Base-by-base conservation (phyloP, 35 echinoderm and acorn worm genomes). In the Ophioderma brevispina region DNA sequence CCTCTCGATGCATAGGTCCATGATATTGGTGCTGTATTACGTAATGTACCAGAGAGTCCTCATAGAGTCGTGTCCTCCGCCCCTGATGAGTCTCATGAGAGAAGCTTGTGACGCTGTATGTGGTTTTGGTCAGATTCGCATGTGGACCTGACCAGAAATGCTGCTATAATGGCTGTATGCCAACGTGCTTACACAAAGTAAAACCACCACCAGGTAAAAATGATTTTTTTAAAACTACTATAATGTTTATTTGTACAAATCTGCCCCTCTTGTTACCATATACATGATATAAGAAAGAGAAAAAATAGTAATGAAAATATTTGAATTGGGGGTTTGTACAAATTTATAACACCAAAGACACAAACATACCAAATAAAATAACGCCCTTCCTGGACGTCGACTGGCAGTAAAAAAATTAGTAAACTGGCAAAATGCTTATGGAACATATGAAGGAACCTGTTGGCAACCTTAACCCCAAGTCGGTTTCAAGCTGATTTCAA, bases 131-230 rank as follows among this genome's bases (percentile, higher is more conserved):
- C 95, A 13, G 95, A 93, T 35, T 64, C 81, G 25, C 81, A 37
- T 97, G 95, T 80, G 59, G 64, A 0, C 33, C 31, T 30, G 64
- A 89, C 19, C 41, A 90, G 52, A 93, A 92, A 78, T 97, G 95
- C 76, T 97, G 95, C 40, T 87, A 90, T 46, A 94, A 97, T 64
- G 95, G 95, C 0, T 97, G 95, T 36, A 82, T 38, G 28, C 89
- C 93, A 31, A 93, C 95, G 0, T 97, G 95, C 46, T 79, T 91
- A 40, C 64, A 93, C 5, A 84, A 86, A 6, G 82, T 97, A 4
- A 80, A 82, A 0, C 95, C 95, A 19, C 87, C 95, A 11, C 91
- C 88, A 87, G 91, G 95, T 97, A 91, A 89, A 32, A 8, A 52
- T 36, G n/a, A n/a, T n/a, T n/a, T n/a, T n/a, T n/a, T n/a, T n/a